These are phyloP conservation scores for Chelmon rostratus DNA, from an alignment of 2,797 vertebrate species.

Conservation along the genomic window DNA sequence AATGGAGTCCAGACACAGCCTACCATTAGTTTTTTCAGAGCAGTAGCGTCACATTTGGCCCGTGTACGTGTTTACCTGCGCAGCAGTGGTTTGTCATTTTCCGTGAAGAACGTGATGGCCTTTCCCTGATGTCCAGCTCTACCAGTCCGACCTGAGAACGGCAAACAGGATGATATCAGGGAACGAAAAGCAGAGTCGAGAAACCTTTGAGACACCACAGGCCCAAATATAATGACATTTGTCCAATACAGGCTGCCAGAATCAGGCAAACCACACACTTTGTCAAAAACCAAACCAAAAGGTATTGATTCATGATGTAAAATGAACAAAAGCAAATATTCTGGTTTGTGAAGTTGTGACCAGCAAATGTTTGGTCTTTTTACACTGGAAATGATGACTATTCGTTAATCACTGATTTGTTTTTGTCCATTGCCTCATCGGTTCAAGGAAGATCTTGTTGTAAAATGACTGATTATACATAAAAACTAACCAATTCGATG, in stretches of 20 bases:
- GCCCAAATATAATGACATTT: neutral
- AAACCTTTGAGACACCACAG: neutral
- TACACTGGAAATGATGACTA: neutral
- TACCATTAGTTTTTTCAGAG: no score
- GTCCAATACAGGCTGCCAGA: neutral
- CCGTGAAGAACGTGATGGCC: constrained; percentile 96
- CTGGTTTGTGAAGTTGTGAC: neutral
- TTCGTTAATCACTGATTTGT: neutral
- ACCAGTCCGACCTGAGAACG: constrained; percentile 91
- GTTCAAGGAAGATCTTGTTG: neutral
- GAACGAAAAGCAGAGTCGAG: neutral
- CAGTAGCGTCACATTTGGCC: no score
- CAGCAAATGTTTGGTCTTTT: neutral
- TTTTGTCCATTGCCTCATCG: neutral
- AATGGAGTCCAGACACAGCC: no score
- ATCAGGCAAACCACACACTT: neutral
- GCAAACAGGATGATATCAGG: constrained; percentile 21
- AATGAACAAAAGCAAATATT: neutral
- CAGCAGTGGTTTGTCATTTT: constrained; percentile 95
- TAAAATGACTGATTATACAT: constrained; percentile 45
- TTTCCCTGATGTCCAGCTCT: constrained; percentile 94
- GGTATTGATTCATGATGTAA: neutral
- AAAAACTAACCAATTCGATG: constrained; percentile 92
- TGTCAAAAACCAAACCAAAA: neutral
- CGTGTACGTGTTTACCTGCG: constrained; percentile 91